Evolutionary conservation across 1,140 invertebrate genomes (phyloP).

Genomic region (Megathymus violae): DNA sequence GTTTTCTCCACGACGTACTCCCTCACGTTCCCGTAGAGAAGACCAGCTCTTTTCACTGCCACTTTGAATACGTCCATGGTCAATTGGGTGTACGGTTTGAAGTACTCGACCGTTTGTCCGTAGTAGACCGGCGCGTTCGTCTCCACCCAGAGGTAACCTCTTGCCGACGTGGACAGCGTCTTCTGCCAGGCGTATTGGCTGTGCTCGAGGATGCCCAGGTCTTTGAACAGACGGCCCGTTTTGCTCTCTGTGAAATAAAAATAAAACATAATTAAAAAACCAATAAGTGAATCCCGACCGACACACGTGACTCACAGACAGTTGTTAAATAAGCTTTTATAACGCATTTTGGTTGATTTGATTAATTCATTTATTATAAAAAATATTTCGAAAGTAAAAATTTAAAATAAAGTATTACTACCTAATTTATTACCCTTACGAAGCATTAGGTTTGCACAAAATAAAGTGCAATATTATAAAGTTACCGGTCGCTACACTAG

Average conservation of each 20-base stretch:
- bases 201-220: slow-evolving; percentile 85
- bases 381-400: no score
- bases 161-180: slow-evolving; percentile 83
- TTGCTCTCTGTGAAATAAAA: slow-evolving; percentile 79
- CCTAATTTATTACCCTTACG: no score
- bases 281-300: no score
- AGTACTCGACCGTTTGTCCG: slow-evolving; percentile 80
- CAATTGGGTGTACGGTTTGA: slow-evolving; percentile 86
- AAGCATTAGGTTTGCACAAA: no score
- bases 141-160: slow-evolving; percentile 86
- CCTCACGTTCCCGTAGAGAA: slow-evolving; percentile 82
- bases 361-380: no score
- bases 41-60: slow-evolving; percentile 79
- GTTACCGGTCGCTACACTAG: no score
- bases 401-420: no score
- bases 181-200: slow-evolving; percentile 85
- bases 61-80: slow-evolving; percentile 84
- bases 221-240: slow-evolving; percentile 85
- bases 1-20: slow-evolving; percentile 85
- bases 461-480: no score
- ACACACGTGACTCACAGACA: no score
- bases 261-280: slow-evolving; percentile 9
- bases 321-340: no score
- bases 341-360: no score
- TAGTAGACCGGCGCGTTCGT: slow-evolving; percentile 88